These are phyloP conservation scores for Drosophila nigromelanica DNA, from an alignment of 1,140 invertebrate species.

Conservation along the genomic window DNA sequence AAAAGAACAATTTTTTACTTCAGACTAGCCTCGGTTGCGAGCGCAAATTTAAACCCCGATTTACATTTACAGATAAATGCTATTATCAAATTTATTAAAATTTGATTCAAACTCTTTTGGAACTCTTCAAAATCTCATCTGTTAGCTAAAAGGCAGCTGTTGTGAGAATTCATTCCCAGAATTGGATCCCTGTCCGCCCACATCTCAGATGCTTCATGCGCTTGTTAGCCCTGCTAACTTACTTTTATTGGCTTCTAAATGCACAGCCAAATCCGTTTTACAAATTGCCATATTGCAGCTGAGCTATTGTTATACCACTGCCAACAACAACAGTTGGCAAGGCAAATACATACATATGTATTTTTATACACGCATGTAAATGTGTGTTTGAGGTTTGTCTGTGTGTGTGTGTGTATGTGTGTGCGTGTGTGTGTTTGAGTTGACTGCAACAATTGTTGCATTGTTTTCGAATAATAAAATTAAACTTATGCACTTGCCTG, in stretches of 20 bases:
- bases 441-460: conserved; percentile 67
- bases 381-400: not conserved
- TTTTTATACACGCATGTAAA: not conserved
- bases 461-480: conserved; percentile 81
- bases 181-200: conserved; percentile 11
- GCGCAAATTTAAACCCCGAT: too few species aligned
- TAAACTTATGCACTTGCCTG: conserved; percentile 70
- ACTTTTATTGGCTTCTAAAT: conserved; percentile 78
- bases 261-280: conserved; percentile 76
- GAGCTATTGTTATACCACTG: conserved; percentile 40
- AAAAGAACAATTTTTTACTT: too few species aligned
- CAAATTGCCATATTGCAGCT: conserved; percentile 70
- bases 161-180: not conserved
- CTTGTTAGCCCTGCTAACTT: conserved; percentile 64
- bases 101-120: too few species aligned
- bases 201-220: conserved; percentile 20
- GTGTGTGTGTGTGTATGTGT: conserved; percentile 3
- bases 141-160: not conserved
- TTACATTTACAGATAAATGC: too few species aligned
- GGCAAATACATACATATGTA: conserved; percentile 3
- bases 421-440: conserved; percentile 34
- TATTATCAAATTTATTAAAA: too few species aligned
- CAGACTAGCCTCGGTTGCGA: too few species aligned
- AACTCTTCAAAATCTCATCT: not conserved
- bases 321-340: conserved; percentile 22